Conservation (phyloP, 1,140 invertebrate species). For the Orius insidiosus region DNA sequence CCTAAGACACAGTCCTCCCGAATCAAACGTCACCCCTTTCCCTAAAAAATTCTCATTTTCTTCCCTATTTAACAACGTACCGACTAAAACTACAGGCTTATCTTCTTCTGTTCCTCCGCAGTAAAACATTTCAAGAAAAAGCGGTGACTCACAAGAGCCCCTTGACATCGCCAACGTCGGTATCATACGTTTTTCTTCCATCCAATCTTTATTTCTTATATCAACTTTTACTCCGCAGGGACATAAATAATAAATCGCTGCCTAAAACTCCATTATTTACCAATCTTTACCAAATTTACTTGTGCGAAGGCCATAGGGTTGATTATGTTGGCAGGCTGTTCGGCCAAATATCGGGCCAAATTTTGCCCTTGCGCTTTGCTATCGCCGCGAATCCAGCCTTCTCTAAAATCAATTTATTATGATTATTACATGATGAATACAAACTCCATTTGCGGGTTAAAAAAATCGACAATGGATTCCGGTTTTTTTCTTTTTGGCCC, state of each 20-base stretch:
- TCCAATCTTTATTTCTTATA: slow-evolving; percentile 25
- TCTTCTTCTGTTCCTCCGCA: slow-evolving; percentile 24
- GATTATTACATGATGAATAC: too few relatives aligned
- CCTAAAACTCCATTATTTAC: too few relatives aligned
- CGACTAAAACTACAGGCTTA: slow-evolving; percentile 26
- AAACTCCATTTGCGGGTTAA: too few relatives aligned
- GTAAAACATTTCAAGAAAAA: slow-evolving; percentile 27
- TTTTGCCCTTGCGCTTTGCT: slow-evolving; percentile 68
- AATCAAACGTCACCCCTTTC: slow-evolving; percentile 81
- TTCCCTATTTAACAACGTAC: too few relatives aligned
- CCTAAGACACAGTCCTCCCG: slow-evolving; percentile 75
- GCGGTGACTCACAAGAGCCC: slow-evolving; percentile 40
- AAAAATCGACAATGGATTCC: slow-evolving; percentile 7
- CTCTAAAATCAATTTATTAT: slow-evolving; percentile 22
- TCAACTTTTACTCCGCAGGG: slow-evolving; percentile 21
- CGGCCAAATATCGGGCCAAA: slow-evolving; percentile 54
- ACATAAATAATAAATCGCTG: slow-evolving; percentile 18
- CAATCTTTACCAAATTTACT: too few relatives aligned
- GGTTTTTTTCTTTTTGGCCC: slow-evolving; percentile 33
- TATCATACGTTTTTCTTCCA: slow-evolving; percentile 39
- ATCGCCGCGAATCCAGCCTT: slow-evolving; percentile 50
- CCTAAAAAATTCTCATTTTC: too few relatives aligned
- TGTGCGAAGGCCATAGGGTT: slow-evolving; percentile 62
- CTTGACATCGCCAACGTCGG: slow-evolving; percentile 41
- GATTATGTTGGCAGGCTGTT: slow-evolving; percentile 68